A percentile compares a stretch with the other conserved stretches of the same genome.
These are phyloP conservation scores for Drosophila aff. DNA, from an alignment of 1,140 invertebrate genomes.

Conservation along the genomic window DNA sequence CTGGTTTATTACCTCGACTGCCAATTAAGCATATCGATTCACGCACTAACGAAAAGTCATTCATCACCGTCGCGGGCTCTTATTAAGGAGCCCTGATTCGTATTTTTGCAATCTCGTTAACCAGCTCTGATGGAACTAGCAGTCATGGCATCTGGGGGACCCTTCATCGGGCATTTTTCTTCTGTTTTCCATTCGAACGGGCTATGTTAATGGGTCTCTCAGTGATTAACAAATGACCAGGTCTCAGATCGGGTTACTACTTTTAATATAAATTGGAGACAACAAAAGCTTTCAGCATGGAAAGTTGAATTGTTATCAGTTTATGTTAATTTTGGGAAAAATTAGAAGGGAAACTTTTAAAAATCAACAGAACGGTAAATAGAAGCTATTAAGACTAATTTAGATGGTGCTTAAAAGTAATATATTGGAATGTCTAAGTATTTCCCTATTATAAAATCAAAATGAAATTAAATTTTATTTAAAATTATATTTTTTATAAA, in stretches of 20 bases:
- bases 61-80: constrained; percentile 45
- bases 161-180: not conserved
- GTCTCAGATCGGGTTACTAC: not conserved
- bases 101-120: constrained; percentile 12
- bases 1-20: constrained; percentile 36
- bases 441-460: too few species aligned
- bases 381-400: not conserved
- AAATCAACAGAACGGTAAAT: not conserved
- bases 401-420: not conserved
- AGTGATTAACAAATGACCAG: constrained; percentile 1
- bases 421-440: not conserved
- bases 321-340: constrained; percentile 7
- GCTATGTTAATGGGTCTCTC: not conserved
- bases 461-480: not conserved
- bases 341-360: constrained; percentile 10
- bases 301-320: constrained; percentile 7
- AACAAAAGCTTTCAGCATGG: not conserved
- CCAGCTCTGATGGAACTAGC: not conserved
- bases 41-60: constrained; percentile 35
- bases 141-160: not conserved
- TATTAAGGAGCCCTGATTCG: constrained; percentile 8
- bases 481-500: not conserved
- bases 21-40: constrained; percentile 44
- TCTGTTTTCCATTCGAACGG: not conserved
- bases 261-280: not conserved